phyloP scores from a whole-genome alignment of 2,113 vertebrate species.

The Stegostoma tigrinum region DNA sequence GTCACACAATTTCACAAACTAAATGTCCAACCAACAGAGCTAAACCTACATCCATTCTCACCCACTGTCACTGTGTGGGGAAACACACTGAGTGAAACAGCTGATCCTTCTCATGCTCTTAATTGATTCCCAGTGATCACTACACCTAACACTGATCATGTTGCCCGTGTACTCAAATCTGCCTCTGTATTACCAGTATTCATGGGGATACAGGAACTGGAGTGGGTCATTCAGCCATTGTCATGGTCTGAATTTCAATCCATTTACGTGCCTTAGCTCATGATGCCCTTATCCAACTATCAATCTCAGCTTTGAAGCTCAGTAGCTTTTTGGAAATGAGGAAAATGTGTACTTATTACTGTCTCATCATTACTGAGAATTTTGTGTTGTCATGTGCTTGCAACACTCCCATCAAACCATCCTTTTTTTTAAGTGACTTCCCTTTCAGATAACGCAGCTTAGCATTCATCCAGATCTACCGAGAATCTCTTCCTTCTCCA shows the following conservation, averaged over 20 bases:
- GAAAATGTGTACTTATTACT: background rate
- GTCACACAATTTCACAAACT: too few species aligned
- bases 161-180: background rate
- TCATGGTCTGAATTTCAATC: background rate
- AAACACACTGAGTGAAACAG: background rate
- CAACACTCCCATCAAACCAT: background rate
- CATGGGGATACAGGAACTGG: background rate
- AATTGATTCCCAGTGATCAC: background rate
- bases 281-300: background rate
- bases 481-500: background rate
- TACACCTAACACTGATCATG: background rate
- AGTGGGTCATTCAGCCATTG: background rate
- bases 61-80: background rate
- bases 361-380: background rate
- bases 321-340: background rate
- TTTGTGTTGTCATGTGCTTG: background rate
- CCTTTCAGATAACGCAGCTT: background rate
- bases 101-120: background rate
- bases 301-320: background rate
- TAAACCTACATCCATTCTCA: background rate
- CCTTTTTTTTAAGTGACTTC: background rate
- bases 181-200: background rate
- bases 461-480: background rate
- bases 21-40: too few species aligned
- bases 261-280: background rate